Base-by-base conservation (phyloP, 2,888 invertebrate species). In the Pseudoips prasinana region DNA sequence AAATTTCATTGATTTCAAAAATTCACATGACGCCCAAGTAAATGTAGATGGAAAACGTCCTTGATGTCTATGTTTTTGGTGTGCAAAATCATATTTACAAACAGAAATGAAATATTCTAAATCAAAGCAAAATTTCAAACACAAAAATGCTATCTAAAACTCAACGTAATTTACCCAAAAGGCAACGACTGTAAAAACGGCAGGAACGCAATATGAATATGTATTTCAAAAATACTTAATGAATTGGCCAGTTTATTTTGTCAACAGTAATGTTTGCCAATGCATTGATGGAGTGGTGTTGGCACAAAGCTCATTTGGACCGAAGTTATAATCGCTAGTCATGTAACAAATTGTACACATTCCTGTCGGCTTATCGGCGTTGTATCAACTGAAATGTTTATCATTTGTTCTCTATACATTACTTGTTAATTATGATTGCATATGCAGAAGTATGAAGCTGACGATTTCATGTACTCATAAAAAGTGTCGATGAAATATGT, bases 221-320 rank as follows among this genome's bases (percentile, higher is more conserved):
- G 30, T 38, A 31, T 37, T 35, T 39, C 39, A 55, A 52, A 52
- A 52, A 46, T 50, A 50, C 39, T 46, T 43, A 39, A 37, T 56
- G 45, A 49, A 39, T 55, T 38, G 42, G 36, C 25, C 17, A 27
- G 42, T 47, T 42, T 48, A 54, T 54, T 39, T 48, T 46, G 57
- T 52, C 48, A 56, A 54, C 48, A 35, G 37, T 56, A 37, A 51
- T 56, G 48, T 54, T 54, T 57, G 53, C 53, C 54, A 54, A 52
- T 56, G 46, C 18, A 29, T 40, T 57, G 54, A 55, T 55, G 49
- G 39, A 55, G 57, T 52, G 36, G 25, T 56, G 53, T 57, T 55
- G 53, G 54, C 54, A 57, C 49, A 24, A 38, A 49, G 40, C 54
- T 52, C 48, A 55, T 55, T 55, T 57, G 46, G 49, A 42, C 25